phyloP scores from a whole-genome alignment of 1,140 invertebrate species.

The Zaprionus vittiger region DNA sequence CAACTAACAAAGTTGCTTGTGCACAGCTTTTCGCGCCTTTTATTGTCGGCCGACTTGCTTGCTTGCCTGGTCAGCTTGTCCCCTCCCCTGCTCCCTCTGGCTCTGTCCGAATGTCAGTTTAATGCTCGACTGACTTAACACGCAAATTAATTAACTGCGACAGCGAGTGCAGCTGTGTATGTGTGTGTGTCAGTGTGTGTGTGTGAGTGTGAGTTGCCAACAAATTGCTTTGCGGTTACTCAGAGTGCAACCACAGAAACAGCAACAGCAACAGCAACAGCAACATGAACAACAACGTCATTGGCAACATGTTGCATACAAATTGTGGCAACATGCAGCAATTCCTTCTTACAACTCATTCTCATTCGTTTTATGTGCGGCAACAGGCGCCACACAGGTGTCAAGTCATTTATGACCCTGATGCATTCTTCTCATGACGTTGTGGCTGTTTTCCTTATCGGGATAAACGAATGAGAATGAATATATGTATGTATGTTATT shows the following conservation, averaged over 20 bases:
- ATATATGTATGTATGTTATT: too few species aligned
- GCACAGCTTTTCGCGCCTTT: conserved; percentile 45
- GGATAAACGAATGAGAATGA: too few species aligned
- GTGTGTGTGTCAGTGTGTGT: conserved; percentile 31
- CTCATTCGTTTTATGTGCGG: conserved; percentile 31
- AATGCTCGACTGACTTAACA: conserved; percentile 55
- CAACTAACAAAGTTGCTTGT: conserved; percentile 37
- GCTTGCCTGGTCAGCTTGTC: conserved; percentile 10
- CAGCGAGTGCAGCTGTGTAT: conserved; percentile 16
- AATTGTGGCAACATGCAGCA: conserved; percentile 59
- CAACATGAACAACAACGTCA: background rate
- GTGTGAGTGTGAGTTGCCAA: conserved; percentile 29
- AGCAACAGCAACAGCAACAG: conserved; percentile 14
- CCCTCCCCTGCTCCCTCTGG: conserved; percentile 4
- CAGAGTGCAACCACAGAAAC: conserved; percentile 20
- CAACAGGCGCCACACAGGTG: conserved; percentile 11
- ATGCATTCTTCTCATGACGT: background rate
- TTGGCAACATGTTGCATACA: conserved; percentile 65
- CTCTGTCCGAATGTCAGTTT: conserved; percentile 50
- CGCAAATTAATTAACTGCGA: conserved; percentile 63
- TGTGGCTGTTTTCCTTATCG: background rate
- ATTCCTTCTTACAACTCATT: conserved; percentile 46
- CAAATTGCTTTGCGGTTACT: conserved; percentile 61
- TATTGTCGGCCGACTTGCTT: conserved; percentile 33
- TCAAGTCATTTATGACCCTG: conserved; percentile 16